Percentiles rank a stretch among this genome's conserved stretches.
Evolutionary conservation across 2,797 vertebrate species (phyloP).

Genomic region (Falco biarmicus): DNA sequence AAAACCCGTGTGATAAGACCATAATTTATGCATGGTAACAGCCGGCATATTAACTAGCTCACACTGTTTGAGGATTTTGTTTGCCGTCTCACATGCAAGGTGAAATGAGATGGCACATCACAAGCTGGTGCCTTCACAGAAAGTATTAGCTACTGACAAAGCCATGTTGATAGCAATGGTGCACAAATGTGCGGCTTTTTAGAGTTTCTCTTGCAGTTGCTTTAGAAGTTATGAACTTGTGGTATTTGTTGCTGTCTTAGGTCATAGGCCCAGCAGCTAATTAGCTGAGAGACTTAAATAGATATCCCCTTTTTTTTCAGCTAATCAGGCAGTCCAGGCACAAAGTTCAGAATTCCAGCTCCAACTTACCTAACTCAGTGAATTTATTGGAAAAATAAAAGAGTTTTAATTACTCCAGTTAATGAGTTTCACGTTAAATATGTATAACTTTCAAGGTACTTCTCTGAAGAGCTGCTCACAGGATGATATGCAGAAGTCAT

Average conservation of each 20-base stretch:
- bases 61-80: constrained; percentile 79
- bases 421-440: constrained; percentile 97
- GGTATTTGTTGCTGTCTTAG: constrained; percentile 72
- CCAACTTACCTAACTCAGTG: constrained; percentile 83
- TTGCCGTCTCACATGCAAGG: constrained; percentile 89
- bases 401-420: constrained; percentile 98
- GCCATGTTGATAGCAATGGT: constrained; percentile 80
- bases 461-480: constrained; percentile 90
- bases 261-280: constrained; percentile 77
- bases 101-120: constrained; percentile 86
- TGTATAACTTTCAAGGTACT: constrained; percentile 87
- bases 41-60: constrained; percentile 79
- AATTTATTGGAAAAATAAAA: constrained; percentile 89
- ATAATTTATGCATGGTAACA: constrained; percentile 80
- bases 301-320: constrained; percentile 85
- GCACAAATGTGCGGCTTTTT: constrained; percentile 76
- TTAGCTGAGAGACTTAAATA: constrained; percentile 90
- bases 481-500: constrained; percentile 84
- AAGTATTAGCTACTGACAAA: constrained; percentile 83
- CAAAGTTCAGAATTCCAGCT: constrained; percentile 84
- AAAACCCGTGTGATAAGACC: constrained; percentile 81
- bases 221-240: constrained; percentile 65
- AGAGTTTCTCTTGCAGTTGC: constrained; percentile 75
- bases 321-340: constrained; percentile 82
- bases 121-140: constrained; percentile 86